Evolutionary conservation across 2,113 vertebrate species (phyloP), one percentile per base, ranked within the genome.

Genomic region (Nothoprocta perdicaria): DNA sequence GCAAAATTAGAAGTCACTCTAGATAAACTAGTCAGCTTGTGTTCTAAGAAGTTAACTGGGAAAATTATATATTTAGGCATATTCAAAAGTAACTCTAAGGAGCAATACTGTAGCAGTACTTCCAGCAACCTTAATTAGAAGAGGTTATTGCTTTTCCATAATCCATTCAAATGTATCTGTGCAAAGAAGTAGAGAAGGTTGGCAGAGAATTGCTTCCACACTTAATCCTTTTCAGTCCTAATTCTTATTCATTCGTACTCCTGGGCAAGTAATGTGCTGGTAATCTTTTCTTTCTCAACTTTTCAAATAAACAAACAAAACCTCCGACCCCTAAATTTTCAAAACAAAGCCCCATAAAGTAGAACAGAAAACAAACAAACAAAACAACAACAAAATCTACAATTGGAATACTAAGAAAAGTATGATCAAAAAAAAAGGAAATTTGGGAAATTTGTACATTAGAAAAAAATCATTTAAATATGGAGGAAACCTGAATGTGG

Each of bases 101-200:
- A 57, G 31, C 7, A 85, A 52, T 53, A n/a, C 14, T 69, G 10
- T 12, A 69, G 55, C 26, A 74, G 7, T 38, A 23, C 41, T 69
- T 69, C 6, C 33, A 84, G 12, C 23, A 83, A 61, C 31, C 38
- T 77, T 80, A 87, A 83, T 61, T 79, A 80, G 13, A 21, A 74
- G 57, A 82, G 27, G 23, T 71, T 95, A n/a, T 18, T 83, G 27
- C 21, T 80, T 89, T 83, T 77, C 23, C 22, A 58, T 78, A 87
- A 87, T 75, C 65, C 61, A 65, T 92, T 92, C 43, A 80, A 83
- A 75, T 58, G 71, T 23, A 75, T 57, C 55, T 82, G 38, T 83
- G 46, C 46, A 85, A 92, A 26, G 45, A 52, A 74, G 58, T 10
- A 71, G 50, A 71, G 45, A 90, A 74, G 12, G 24, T 24, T 89